Percentiles rank a stretch among this genome's conserved stretches.
Conservation (phyloP, 2,797 vertebrate species). For the Tolypeutes matacus region DNA sequence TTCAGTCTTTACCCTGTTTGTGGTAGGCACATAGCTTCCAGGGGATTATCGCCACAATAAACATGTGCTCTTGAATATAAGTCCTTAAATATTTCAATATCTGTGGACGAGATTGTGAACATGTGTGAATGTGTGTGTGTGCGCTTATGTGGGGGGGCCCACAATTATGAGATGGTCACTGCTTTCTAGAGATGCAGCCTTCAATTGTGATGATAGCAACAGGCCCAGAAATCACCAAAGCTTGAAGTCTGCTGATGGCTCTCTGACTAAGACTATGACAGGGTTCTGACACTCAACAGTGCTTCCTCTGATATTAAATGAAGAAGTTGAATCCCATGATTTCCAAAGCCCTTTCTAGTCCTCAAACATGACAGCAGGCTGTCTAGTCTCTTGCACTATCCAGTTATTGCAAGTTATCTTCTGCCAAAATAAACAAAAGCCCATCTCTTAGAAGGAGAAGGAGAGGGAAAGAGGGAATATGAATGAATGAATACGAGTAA, state of each 20-base stretch:
- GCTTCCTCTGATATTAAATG: constrained; percentile 49
- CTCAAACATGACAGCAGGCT: constrained; percentile 1
- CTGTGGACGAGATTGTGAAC: not conserved
- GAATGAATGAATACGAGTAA: not conserved
- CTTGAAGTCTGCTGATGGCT: not conserved
- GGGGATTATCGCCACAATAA: not conserved
- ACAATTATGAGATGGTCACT: not conserved
- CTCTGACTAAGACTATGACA: not conserved
- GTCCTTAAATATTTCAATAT: constrained; percentile 1
- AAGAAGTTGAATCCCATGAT: not conserved
- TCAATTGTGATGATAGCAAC: not conserved
- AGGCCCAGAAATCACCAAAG: not conserved
- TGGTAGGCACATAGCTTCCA: not conserved
- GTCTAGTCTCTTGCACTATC: not conserved
- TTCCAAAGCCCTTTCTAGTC: not conserved
- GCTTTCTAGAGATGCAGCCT: not conserved
- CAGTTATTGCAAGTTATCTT: not conserved
- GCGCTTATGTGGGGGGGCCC: too few species aligned
- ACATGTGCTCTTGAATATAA: not conserved
- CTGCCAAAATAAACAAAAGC: constrained; percentile 2
- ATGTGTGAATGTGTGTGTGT: not conserved
- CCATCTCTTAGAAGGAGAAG: not conserved
- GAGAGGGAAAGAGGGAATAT: not conserved
- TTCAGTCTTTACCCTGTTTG: not conserved
- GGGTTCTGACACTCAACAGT: not conserved